Conservation (phyloP, 2,888 invertebrate species). For the Unio pictorum region DNA sequence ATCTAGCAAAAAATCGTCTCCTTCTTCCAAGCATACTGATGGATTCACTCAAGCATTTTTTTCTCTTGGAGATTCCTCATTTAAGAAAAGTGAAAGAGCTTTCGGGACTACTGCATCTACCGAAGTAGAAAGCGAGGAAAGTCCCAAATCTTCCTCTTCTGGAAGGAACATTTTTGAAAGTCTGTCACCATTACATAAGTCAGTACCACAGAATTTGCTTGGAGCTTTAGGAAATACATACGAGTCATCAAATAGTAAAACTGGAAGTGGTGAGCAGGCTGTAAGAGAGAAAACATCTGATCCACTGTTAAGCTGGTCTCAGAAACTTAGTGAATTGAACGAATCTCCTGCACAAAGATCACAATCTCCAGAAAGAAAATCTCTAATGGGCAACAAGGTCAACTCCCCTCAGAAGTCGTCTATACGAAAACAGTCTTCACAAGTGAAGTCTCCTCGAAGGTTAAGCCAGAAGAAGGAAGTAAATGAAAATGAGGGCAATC, state of each 20-base stretch:
- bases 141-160: too few relatives aligned
- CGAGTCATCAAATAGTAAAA: constrained; percentile 16
- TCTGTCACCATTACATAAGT: constrained; percentile 2
- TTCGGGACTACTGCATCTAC: too few relatives aligned
- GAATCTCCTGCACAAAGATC: constrained; percentile 19
- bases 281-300: constrained; percentile 12
- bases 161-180: too few relatives aligned
- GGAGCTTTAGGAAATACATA: constrained; percentile 16
- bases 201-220: constrained; percentile 29
- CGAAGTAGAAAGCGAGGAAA: too few relatives aligned
- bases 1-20: too few relatives aligned
- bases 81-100: too few relatives aligned
- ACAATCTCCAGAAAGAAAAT: constrained; percentile 17
- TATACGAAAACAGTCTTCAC: constrained; percentile 4
- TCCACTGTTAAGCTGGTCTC: constrained; percentile 29
- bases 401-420: too few relatives aligned
- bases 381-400: constrained; percentile 13
- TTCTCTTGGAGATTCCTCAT: too few relatives aligned
- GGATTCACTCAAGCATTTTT: too few relatives aligned
- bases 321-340: constrained; percentile 25
- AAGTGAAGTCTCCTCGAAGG: constrained; percentile 30
- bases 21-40: too few relatives aligned
- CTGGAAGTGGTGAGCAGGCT: neutral
- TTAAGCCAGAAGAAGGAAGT: constrained; percentile 16
- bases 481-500: constrained; percentile 23